Conservation (phyloP, 2,797 vertebrate species). For the Esox lucius region DNA sequence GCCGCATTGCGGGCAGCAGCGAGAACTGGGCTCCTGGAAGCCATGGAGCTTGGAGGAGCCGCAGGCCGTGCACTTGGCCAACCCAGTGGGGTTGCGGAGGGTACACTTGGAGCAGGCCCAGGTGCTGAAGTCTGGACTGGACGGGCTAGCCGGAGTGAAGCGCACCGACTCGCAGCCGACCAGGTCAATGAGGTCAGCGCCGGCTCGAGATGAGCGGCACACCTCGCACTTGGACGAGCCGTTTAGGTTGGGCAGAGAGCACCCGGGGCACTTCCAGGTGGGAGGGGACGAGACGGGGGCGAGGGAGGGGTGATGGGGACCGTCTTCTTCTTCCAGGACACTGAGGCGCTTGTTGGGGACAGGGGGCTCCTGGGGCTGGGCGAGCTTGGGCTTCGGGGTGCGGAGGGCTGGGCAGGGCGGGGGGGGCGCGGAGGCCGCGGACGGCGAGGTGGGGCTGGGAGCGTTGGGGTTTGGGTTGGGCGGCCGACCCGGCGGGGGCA, state of each 20-base stretch:
- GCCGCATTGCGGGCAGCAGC: conserved; percentile 75
- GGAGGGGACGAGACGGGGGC: conserved; percentile 42
- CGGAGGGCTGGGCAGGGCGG: conserved; percentile 70
- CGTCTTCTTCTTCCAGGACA: conserved; percentile 87
- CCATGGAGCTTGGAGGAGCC: conserved; percentile 93
- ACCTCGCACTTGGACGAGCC: conserved; percentile 74
- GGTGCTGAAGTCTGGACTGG: conserved; percentile 92
- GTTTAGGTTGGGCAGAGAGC: conserved; percentile 71
- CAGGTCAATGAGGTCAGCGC: conserved; percentile 85
- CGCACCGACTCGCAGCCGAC: conserved; percentile 85
- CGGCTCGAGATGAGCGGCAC: conserved; percentile 68
- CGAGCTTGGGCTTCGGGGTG: conserved; percentile 71
- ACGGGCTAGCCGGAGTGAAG: conserved; percentile 90
- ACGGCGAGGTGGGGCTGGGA: conserved; percentile 68
- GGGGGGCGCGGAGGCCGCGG: conserved; percentile 59
- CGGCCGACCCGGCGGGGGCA: conserved; percentile 80
- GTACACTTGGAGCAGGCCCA: conserved; percentile 97
- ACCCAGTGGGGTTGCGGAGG: conserved; percentile 85
- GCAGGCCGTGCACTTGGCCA: conserved; percentile 86
- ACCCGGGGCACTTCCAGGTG: conserved; percentile 84
- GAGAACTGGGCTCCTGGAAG: conserved; percentile 80
- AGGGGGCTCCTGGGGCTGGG: conserved; percentile 77
- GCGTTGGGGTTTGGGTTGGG: conserved; percentile 71
- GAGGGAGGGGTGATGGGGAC: conserved; percentile 49
- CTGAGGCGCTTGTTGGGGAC: conserved; percentile 86